phyloP scores from a whole-genome alignment of 2,888 invertebrate species.

The Drosophila kambysellisi region DNA sequence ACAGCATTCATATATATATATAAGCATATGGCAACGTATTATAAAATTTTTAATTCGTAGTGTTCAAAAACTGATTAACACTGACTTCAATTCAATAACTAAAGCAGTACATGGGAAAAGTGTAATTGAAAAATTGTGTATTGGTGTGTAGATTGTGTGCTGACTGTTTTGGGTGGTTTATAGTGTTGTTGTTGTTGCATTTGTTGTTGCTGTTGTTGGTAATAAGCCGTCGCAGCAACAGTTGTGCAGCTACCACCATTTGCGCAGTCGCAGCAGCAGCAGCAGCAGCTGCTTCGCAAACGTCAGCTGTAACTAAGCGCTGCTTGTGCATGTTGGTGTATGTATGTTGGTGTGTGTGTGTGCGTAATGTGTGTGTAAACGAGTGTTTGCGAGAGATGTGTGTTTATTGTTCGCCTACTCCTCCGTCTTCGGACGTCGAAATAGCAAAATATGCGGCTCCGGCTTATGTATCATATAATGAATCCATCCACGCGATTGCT shows the following conservation, averaged over 20 bases:
- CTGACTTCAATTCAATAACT: not conserved
- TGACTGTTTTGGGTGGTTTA: not conserved
- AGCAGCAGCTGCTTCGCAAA: conserved; percentile 66
- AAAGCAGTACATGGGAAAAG: not conserved
- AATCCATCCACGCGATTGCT: conserved; percentile 98
- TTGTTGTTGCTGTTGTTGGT: not conserved
- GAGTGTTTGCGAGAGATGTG: conserved; percentile 22
- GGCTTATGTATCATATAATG: conserved; percentile 99
- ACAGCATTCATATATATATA: conserved; percentile 1
- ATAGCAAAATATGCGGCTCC: conserved; percentile 96
- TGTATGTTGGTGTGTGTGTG: conserved; percentile 17
- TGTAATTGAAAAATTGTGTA: conserved; percentile 7
- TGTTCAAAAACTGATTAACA: not conserved
- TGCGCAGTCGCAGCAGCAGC: conserved; percentile 57
- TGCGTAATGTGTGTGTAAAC: conserved; percentile 17
- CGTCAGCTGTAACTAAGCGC: conserved; percentile 43
- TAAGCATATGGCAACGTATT: conserved; percentile 44
- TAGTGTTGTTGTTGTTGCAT: not conserved
- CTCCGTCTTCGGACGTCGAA: conserved; percentile 89
- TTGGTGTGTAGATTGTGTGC: not conserved
- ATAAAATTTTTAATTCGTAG: not conserved
- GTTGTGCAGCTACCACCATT: conserved; percentile 58
- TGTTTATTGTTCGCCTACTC: conserved; percentile 48
- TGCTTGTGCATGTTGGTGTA: conserved; percentile 10
- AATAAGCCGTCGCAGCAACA: conserved; percentile 50